Evolutionary conservation across 2,113 vertebrate species (phyloP).

Genomic region (Chaetops frenatus): DNA sequence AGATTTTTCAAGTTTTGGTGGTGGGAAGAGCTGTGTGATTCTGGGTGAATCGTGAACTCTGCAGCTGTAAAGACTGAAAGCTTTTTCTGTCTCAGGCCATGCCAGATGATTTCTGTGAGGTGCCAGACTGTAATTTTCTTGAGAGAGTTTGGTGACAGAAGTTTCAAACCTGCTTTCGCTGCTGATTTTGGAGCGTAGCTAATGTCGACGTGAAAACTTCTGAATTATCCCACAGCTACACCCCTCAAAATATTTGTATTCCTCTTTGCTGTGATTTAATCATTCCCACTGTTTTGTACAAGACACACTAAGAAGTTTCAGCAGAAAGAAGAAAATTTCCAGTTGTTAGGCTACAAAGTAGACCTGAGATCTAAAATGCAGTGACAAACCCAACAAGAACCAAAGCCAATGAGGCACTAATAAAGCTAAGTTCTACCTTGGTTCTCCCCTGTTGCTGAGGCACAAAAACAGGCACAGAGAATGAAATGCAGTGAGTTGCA

Average conservation of each 20-base stretch:
- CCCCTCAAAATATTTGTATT: background rate
- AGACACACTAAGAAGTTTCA: background rate
- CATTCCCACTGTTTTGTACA: background rate
- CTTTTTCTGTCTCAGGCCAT: background rate
- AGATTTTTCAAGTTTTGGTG: background rate
- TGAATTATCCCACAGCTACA: background rate
- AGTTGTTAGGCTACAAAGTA: background rate
- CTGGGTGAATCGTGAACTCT: background rate
- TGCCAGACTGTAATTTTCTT: background rate
- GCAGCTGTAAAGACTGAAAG: accelerated
- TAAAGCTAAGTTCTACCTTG: accelerated
- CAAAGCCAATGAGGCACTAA: background rate
- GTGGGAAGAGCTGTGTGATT: background rate
- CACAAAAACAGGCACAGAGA: background rate
- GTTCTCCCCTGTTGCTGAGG: background rate
- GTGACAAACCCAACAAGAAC: background rate
- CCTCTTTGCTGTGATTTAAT: background rate
- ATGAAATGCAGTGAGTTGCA: background rate
- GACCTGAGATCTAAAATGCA: background rate
- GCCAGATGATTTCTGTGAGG: background rate
- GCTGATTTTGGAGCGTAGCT: background rate
- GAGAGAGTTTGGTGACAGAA: background rate
- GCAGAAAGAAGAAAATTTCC: background rate
- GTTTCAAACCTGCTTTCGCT: background rate
- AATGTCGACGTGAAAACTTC: background rate